Conservation (phyloP, 2,888 invertebrate genomes). For the Blastobasis adustella region DNA sequence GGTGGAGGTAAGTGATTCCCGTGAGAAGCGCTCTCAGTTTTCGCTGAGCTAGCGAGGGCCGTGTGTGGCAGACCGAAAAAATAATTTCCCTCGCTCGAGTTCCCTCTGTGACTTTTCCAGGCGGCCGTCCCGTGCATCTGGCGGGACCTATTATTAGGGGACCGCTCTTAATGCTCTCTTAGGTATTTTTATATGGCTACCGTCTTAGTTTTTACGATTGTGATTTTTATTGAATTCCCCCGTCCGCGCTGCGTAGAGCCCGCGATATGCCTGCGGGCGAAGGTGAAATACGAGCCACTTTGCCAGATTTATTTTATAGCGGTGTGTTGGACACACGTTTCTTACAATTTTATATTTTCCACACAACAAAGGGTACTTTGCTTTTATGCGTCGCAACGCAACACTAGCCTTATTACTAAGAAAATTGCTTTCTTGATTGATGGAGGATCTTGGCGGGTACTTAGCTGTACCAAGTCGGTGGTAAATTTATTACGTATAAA, state of each 20-base stretch:
- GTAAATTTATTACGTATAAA: too few relatives aligned
- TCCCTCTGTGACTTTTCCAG: constrained; percentile 70
- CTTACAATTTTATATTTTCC: constrained; percentile 39
- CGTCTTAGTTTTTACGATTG: constrained; percentile 71
- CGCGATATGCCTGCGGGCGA: constrained; percentile 51
- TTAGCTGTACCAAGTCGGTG: too few relatives aligned
- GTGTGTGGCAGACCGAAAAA: constrained; percentile 73
- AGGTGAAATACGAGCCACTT: constrained; percentile 69
- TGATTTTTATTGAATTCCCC: constrained; percentile 70
- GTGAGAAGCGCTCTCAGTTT: constrained; percentile 52
- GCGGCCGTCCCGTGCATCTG: constrained; percentile 72
- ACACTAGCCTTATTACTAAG: too few relatives aligned
- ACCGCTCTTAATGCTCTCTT: constrained; percentile 69
- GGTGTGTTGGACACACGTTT: constrained; percentile 41
- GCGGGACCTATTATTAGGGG: constrained; percentile 72
- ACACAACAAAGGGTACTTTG: constrained; percentile 22
- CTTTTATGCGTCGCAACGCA: too few relatives aligned
- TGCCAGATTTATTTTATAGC: constrained; percentile 65
- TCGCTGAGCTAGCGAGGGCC: constrained; percentile 68
- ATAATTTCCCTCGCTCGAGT: constrained; percentile 70
- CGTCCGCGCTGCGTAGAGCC: constrained; percentile 36
- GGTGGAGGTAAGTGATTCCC: constrained; percentile 33
- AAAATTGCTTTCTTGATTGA: too few relatives aligned
- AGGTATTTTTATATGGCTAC: constrained; percentile 70
- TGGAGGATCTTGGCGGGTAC: too few relatives aligned